Conservation (phyloP, 2,113 vertebrate species). For the Gasterosteus aculeatus region DNA sequence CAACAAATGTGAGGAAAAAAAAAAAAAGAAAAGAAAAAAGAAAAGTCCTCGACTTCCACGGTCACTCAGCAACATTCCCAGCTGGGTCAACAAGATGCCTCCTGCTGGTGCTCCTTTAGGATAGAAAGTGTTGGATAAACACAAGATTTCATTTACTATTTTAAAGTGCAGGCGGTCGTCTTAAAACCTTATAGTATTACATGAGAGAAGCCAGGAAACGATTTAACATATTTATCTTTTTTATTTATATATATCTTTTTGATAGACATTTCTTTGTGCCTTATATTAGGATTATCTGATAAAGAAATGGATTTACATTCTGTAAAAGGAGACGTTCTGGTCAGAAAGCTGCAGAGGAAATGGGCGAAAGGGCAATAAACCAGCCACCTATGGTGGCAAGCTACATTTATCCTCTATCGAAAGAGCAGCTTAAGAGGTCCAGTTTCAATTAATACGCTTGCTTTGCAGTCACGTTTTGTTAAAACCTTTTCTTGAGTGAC, state of each 20-base stretch:
- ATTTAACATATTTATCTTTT: background rate
- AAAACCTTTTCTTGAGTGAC: background rate
- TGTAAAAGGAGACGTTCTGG: background rate
- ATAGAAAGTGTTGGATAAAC: background rate
- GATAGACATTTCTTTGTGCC: background rate
- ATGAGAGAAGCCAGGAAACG: background rate
- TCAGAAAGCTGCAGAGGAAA: background rate
- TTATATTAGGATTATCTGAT: background rate
- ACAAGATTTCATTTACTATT: background rate
- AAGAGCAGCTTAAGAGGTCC: background rate
- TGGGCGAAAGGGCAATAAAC: background rate
- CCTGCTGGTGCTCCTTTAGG: conserved; percentile 38
- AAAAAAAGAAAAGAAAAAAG: background rate
- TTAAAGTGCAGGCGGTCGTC: background rate
- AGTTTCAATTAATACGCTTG: background rate
- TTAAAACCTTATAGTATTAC: no score
- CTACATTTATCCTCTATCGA: background rate
- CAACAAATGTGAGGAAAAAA: background rate
- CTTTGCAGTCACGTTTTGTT: background rate
- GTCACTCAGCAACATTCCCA: conserved; percentile 35
- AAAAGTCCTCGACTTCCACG: conserved; percentile 11
- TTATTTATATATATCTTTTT: background rate
- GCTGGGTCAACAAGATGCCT: conserved; percentile 61
- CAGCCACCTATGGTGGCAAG: background rate
- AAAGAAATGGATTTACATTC: background rate